These are phyloP conservation scores for Didymodactylos carnosus DNA, from an alignment of 2,888 invertebrate genomes.

Conservation along the genomic window DNA sequence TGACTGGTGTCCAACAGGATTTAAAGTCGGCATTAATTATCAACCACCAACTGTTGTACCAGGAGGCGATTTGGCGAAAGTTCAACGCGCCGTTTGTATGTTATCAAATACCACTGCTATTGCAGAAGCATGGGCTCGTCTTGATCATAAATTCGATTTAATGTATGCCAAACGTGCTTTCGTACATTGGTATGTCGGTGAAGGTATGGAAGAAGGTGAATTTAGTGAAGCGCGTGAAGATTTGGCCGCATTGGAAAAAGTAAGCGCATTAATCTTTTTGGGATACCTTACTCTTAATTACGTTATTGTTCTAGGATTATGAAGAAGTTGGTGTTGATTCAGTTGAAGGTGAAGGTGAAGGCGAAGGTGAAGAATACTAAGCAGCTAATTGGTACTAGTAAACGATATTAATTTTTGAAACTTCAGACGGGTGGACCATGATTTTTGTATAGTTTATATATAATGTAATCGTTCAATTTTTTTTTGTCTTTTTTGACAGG, in stretches of 20 bases:
- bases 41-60: constrained; percentile 51
- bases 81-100: constrained; percentile 36
- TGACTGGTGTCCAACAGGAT: constrained; percentile 42
- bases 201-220: constrained; percentile 45
- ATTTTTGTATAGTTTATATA: too few relatives aligned
- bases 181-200: constrained; percentile 43
- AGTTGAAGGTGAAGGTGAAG: too few relatives aligned
- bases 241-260: constrained; percentile 25
- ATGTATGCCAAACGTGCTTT: constrained; percentile 26
- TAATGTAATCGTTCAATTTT: too few relatives aligned
- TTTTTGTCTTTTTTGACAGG: too few relatives aligned
- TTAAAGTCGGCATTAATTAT: constrained; percentile 55
- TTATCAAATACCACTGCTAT: constrained; percentile 37
- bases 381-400: too few relatives aligned
- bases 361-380: too few relatives aligned
- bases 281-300: too few relatives aligned
- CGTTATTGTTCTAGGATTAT: too few relatives aligned
- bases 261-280: too few relatives aligned
- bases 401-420: too few relatives aligned
- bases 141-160: constrained; percentile 56
- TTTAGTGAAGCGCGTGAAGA: constrained; percentile 22
- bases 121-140: constrained; percentile 52
- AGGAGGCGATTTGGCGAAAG: constrained; percentile 59
- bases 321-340: too few relatives aligned
- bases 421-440: too few relatives aligned